Percentiles rank a stretch among this genome's conserved stretches.
Conservation (phyloP, 2,888 invertebrate species). For the Minunthozetes semirufus region DNA sequence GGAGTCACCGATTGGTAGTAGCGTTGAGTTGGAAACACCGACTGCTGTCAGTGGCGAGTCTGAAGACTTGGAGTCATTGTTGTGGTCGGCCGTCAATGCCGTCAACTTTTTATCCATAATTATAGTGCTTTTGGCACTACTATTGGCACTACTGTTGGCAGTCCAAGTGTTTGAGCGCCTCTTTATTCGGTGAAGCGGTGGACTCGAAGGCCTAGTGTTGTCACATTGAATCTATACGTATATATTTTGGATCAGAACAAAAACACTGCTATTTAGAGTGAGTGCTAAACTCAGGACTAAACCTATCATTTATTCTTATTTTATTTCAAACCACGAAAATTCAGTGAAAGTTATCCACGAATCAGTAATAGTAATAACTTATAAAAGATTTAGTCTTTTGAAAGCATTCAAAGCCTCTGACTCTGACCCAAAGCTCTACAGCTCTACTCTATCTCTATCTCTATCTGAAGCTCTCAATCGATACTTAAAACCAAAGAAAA, state of each 20-base stretch:
- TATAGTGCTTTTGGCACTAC: too few species aligned
- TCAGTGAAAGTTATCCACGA: not conserved
- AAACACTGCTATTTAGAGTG: slow-evolving; percentile 5
- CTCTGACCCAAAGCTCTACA: slow-evolving; percentile 28
- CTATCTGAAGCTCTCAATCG: too few species aligned
- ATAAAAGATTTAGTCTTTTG: slow-evolving; percentile 11
- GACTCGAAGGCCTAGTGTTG: slow-evolving; percentile 6
- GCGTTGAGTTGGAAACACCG: not conserved
- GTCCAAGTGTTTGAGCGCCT: not conserved
- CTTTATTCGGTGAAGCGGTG: slow-evolving; percentile 23
- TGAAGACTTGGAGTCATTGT: slow-evolving; percentile 7
- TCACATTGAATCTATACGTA: slow-evolving; percentile 29
- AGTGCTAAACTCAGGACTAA: not conserved
- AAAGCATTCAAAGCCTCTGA: too few species aligned
- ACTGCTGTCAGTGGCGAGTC: not conserved
- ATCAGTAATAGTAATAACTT: slow-evolving; percentile 20
- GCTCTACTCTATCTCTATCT: too few species aligned
- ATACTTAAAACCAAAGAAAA: not conserved
- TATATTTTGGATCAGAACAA: not conserved
- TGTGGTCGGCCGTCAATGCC: not conserved
- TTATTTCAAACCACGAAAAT: slow-evolving; percentile 1
- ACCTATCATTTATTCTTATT: slow-evolving; percentile 27
- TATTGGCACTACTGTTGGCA: not conserved
- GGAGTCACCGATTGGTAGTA: not conserved
- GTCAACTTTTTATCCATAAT: slow-evolving; percentile 24